Evolutionary conservation across 2,797 vertebrate species (phyloP).

Genomic region (Eulemur coronatus): DNA sequence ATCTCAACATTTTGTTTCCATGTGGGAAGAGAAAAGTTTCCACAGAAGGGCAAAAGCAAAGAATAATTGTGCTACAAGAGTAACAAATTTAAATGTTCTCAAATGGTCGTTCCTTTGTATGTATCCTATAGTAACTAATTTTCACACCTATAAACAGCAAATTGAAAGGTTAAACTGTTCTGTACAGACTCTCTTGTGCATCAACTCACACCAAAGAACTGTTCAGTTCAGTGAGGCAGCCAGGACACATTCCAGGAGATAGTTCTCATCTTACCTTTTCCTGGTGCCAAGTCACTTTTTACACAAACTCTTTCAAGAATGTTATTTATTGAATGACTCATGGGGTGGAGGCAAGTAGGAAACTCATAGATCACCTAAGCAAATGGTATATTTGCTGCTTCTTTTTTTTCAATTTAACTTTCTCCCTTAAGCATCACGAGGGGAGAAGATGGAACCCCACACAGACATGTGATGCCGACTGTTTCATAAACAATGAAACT

Average conservation of each 20-base stretch:
- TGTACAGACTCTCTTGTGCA: background rate
- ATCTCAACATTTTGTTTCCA: background rate
- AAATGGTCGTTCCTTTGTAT: background rate
- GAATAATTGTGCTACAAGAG: background rate
- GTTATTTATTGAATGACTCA: conserved; percentile 1
- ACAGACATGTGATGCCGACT: background rate
- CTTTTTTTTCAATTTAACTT: background rate
- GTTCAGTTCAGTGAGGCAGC: background rate
- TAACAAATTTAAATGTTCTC: background rate
- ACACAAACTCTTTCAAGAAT: background rate
- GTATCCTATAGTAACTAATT: background rate
- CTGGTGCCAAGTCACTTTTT: conserved; percentile 44
- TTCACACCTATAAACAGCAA: conserved; percentile 46
- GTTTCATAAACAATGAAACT: background rate
- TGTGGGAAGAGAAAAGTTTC: conserved; percentile 40
- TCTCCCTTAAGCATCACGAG: background rate
- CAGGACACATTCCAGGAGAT: conserved; percentile 17
- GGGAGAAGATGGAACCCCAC: background rate
- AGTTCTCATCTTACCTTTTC: conserved; percentile 25
- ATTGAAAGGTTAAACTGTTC: conserved; percentile 32
- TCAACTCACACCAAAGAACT: conserved; percentile 25
- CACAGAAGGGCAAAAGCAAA: background rate
- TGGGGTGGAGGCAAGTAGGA: background rate
- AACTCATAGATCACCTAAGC: background rate
- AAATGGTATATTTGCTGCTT: conserved; percentile 7